These are phyloP conservation scores for Drosophila anomalata DNA, from an alignment of 2,888 invertebrate genomes.

Conservation along the genomic window DNA sequence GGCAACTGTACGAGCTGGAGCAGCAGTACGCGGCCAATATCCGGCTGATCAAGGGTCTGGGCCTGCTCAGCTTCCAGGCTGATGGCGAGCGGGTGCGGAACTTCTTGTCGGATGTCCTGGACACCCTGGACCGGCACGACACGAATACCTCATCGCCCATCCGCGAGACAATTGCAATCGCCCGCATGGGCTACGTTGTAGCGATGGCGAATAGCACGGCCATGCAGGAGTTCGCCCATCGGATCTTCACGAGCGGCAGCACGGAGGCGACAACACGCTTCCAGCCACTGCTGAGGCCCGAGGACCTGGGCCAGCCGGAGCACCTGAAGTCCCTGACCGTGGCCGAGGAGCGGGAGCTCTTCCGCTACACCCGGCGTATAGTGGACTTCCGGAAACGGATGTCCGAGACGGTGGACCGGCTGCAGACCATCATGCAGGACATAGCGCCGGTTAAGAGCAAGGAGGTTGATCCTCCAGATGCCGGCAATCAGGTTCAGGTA, in stretches of 20 bases:
- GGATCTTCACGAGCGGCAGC: constrained; percentile 68
- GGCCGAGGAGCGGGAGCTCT: constrained; percentile 56
- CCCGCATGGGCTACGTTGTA: constrained; percentile 44
- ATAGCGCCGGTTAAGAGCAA: constrained; percentile 25
- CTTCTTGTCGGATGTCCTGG: constrained; percentile 47
- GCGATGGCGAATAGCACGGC: constrained; percentile 73
- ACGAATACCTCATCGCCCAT: constrained; percentile 14
- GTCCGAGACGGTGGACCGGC: constrained; percentile 77
- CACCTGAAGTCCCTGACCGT: constrained; percentile 31
- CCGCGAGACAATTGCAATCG: constrained; percentile 8
- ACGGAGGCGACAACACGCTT: constrained; percentile 53
- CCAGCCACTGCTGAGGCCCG: constrained; percentile 58
- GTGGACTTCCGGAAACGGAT: constrained; percentile 77
- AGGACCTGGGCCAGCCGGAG: constrained; percentile 53
- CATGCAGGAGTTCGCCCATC: constrained; percentile 77
- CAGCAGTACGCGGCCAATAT: constrained; percentile 72
- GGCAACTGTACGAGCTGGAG: constrained; percentile 77
- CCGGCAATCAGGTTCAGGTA: constrained; percentile 1
- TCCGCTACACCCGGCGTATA: constrained; percentile 72
- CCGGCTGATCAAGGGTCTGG: constrained; percentile 63
- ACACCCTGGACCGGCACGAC: constrained; percentile 31
- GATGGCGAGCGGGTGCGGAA: constrained; percentile 53
- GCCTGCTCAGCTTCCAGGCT: constrained; percentile 56
- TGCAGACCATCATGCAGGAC: constrained; percentile 76
- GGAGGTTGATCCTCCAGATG: constrained; percentile 4